Evolutionary conservation across 1,140 invertebrate species (phyloP), one percentile per base, ranked within the genome.

Genomic region (Drosophila setifemur): DNA sequence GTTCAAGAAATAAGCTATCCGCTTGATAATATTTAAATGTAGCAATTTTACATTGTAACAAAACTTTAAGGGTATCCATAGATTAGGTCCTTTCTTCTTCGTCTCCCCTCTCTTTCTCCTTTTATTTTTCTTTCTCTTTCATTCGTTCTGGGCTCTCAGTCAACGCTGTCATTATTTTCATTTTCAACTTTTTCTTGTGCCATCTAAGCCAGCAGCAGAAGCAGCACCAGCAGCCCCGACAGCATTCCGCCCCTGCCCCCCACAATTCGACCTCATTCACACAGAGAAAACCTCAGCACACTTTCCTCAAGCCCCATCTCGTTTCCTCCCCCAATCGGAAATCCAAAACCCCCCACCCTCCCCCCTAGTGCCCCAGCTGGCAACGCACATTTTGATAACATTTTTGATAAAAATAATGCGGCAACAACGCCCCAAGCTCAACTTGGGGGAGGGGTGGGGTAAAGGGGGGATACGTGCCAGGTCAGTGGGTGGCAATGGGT

Each of bases 301-400:
- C 31, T 37, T 71, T 49, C 63, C 29, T 31, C 50, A 49, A 39
- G 12, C 26, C 29, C 11, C 29, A n/a, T n/a, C 2, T n/a, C 29
- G 9, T 2, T n/a, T 1, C 29, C 9, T 5, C 21, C 25, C 16
- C 43, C 11, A n/a, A n/a, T n/a, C 6, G 21, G 23, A 18, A 45
- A 21, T n/a, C 40, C 4, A 43, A 23, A 21, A 37, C 5, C 11
- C 14, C n/a, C 4, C 53, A 4, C 31, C 18, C 11, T 4, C 21
- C 9, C 7, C 31, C 29, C 31, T 26, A 19, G 23, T 37, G 72
- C 28, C 52, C 39, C 79, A 78, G 79, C 81, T 79, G 81, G 74
- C 81, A 79, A 85, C 79, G 79, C 79, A 85, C 81, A 85, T 85
- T 85, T 85, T 83, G 79, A 83, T 83, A 83, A 83, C 79, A 78